phyloP scores from a whole-genome alignment of 2,113 vertebrate species.

The Macrotis lagotis region DNA sequence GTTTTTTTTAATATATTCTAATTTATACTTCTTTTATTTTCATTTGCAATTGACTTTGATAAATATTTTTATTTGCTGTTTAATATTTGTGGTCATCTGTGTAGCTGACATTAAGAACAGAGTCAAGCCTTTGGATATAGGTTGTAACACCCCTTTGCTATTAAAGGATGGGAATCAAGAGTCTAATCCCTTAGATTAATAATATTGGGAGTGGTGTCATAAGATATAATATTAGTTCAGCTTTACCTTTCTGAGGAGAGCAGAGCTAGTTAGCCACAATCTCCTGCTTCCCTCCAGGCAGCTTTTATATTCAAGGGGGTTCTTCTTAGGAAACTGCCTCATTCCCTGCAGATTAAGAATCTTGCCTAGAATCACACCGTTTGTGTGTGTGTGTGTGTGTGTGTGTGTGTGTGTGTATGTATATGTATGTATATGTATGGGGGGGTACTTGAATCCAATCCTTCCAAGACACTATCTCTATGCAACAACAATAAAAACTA shows the following conservation, averaged over 20 bases:
- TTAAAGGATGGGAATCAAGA: not conserved
- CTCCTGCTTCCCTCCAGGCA: not conserved
- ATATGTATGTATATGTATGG: not conserved
- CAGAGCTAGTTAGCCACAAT: not conserved
- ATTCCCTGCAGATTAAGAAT: not conserved
- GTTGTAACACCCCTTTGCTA: not conserved
- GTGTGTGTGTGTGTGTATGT: too few relatives aligned
- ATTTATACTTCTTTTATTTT: not conserved
- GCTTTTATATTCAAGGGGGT: not conserved
- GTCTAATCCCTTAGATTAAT: not conserved
- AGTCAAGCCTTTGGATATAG: not conserved
- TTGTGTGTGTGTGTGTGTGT: not conserved
- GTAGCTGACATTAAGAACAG: not conserved
- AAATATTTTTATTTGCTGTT: not conserved
- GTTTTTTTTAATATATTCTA: not conserved
- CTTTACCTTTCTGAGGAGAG: not conserved
- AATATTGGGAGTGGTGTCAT: not conserved
- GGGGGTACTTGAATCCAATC: not conserved
- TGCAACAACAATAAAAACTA: not conserved
- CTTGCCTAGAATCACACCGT: not conserved
- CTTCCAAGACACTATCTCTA: not conserved
- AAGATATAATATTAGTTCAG: not conserved
- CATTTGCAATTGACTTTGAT: not conserved
- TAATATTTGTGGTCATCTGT: not conserved
- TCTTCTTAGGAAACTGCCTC: not conserved